Base-by-base conservation (phyloP, 2,797 vertebrate species). In the Oreochromis grahami region DNA sequence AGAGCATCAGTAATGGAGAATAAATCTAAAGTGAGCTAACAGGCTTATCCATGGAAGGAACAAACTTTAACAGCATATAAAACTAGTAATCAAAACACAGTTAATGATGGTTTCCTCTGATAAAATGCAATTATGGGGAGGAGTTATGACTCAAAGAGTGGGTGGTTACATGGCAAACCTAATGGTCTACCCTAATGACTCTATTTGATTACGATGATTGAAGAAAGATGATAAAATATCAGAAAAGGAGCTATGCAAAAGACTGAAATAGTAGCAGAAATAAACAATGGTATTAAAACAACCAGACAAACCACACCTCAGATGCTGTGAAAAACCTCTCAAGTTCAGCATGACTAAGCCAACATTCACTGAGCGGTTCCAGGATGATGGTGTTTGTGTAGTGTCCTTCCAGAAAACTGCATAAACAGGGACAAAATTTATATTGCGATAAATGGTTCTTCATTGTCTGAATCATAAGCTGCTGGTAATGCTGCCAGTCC, bases 401-500 rank as follows among this genome's bases (percentile, higher is more conserved):
- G 15, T 48, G 68, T 72, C 68, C 43, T 72, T 48, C 9, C 24
- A 45, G 9, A 45, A 72, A 48, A 48, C 24, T 45, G 15, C 24
- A 32, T 21, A 43, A 79, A 70, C 48, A 78, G 36, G 68, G 84
- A 60, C 29, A 15, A 48, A 26, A 50, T 34, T 58, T 63, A 14
- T 51, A 29, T 76, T 36, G 65, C 12, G 52, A 19, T 82, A 85
- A 15, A 56, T 79, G 19, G 80, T 65, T 86, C 76, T 89, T 78
- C 26, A 26, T 26, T 76, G 53, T 26, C 65, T 56, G 77, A 86
- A 84, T 81, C 13, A 13, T 63, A 76, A 43, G 79, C 87, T 81
- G 78, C 50, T 84, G 82, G 83, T 80, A 84, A 85, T 50, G 81
- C 78, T 87, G 91, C 87, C 91, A 82, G 88, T 89, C 89, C 83